Base-by-base conservation (phyloP, 2,113 vertebrate species). In the Phylloscopus whistleri region DNA sequence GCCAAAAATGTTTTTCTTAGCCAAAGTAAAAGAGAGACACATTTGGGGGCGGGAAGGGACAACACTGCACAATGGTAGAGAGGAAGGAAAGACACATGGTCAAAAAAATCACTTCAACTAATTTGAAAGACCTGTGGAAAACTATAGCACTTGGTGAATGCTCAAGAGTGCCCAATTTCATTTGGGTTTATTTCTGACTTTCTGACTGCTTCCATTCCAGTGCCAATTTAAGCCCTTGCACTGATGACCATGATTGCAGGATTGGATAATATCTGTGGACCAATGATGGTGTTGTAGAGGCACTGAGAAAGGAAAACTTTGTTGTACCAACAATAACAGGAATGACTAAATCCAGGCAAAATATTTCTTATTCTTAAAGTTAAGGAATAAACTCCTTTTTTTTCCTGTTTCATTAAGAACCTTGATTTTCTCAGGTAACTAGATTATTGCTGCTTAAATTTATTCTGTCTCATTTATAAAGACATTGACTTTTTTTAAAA, bases 11-110 rank as follows among this genome's bases (percentile, higher is more conserved):
- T 2, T 62, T 72, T 73, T 80, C 4, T 53, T 66, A 37, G 8
- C 9, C 18, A 48, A 55, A 39, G 6, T 23, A 41, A 88, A 75
- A 41, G 16, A 79, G 3, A 37, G 28, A 10, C 21, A 16, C 1
- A 2, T 26, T 66, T 60, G 3, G 22, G 9, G 2, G 21, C 1
- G 0, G 4, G 6, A 2, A 31, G 27, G 5, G 5, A 60, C 11
- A 11, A n/a, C 14, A 44, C 5, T 41, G 17, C 7, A 24, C 2
- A 2, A 4, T 27, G 35, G 37, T 5, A 24, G 39, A 16, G 7
- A 79, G 13, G 15, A 63, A 26, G 9, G 19, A 74, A 89, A 49
- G 31, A n/a, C 16, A 56, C 6, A 16, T 6, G 10, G 41, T 11
- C 2, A 43, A 66, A 91, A 84, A 90, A 21, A 5, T 37, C 0